Evolutionary conservation across 2,797 vertebrate species (phyloP), one percentile per base, ranked within the genome.

Genomic region (Falco columbarius): DNA sequence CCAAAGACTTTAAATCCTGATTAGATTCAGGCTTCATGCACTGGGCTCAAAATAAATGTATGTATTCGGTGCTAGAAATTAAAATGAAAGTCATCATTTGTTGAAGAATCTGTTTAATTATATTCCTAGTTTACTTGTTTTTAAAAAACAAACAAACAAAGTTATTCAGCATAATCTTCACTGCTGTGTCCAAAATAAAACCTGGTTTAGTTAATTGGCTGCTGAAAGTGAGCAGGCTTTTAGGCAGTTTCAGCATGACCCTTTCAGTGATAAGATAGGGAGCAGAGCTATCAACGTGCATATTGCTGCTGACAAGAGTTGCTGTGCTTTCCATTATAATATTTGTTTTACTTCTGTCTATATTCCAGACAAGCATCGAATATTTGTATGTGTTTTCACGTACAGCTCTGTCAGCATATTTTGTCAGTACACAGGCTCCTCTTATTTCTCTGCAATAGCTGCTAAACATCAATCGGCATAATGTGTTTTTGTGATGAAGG

Each of bases 1-100:
- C 76, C 49, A 61, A 88, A 81, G 88, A 90, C 49, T 81, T 88
- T 77, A 92, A 94, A 72, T 94, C 93, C 82, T 86, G 7, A 90
- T 93, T 95, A 93, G 90, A 79, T 73, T 90, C 27, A 22, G 10
- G 20, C 34, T 56, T 91, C 61, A 5, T 74, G 68, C 62, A 42
- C 86, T 95, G 30, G 17, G 34, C 88, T 90, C 9, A 9, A 77
- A 83, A 52, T 58, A 84, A 72, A 61, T 90, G 47, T 59, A 86
- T 66, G 7, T 73, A 54, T 72, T 79, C 74, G 26, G n/a, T 74
- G 16, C 5, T 76, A 71, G 55, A 95, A 93, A 75, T 68, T 40
- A 51, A 85, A 92, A 84, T 4, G 6, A 44, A 70, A 89, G 47
- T 91, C 32, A 23, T 27, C 15, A 15, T 93, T 90, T 89, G 32